Percentiles rank a stretch among this genome's conserved stretches.
These are phyloP conservation scores for Amblyteles armatorius DNA, from an alignment of 2,888 invertebrate species.

Conservation along the genomic window DNA sequence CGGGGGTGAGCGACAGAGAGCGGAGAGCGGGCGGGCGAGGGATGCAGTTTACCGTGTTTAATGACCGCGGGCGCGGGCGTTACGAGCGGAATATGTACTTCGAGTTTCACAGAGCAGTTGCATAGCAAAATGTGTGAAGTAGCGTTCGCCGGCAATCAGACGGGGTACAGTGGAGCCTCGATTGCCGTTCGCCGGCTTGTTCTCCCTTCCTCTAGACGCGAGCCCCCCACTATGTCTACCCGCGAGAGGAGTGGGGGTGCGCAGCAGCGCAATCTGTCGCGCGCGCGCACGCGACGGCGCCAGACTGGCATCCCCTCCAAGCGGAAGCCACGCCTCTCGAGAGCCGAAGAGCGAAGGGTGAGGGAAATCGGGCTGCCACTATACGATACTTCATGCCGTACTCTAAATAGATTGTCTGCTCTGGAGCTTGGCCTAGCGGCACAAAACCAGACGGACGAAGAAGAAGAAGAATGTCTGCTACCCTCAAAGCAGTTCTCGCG, in stretches of 20 bases:
- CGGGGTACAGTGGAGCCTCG: conserved; percentile 19
- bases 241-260: too few relatives aligned
- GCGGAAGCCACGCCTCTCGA: too few relatives aligned
- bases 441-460: not conserved
- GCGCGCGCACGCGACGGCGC: too few relatives aligned
- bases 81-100: conserved; percentile 56
- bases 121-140: conserved; percentile 37
- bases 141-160: conserved; percentile 44
- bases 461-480: not conserved
- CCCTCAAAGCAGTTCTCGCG: not conserved
- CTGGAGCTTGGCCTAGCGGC: not conserved
- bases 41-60: conserved; percentile 51
- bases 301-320: too few relatives aligned
- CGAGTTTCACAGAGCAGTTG: conserved; percentile 50
- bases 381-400: not conserved
- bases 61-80: conserved; percentile 54
- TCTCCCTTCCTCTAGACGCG: too few relatives aligned
- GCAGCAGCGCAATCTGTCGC: too few relatives aligned
- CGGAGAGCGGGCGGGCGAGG: conserved; percentile 6
- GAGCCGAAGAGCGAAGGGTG: too few relatives aligned
- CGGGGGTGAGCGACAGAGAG: conserved; percentile 25
- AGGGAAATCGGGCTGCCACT: too few relatives aligned
- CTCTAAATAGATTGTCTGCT: not conserved
- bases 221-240: too few relatives aligned
- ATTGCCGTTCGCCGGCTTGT: too few relatives aligned